Base-by-base conservation (phyloP, 2,797 vertebrate genomes). In the Steatocranus sp. region DNA sequence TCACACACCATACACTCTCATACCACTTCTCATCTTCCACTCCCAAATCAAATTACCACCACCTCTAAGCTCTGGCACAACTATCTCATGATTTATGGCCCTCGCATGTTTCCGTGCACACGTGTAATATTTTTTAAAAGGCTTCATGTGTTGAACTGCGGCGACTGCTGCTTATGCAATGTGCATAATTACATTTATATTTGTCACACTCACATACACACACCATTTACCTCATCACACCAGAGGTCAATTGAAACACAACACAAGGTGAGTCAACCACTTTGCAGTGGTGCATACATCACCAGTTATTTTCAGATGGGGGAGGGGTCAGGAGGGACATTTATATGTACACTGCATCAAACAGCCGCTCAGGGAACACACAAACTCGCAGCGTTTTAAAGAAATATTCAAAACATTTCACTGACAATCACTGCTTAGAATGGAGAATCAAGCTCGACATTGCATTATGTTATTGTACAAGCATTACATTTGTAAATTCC, bases 191-290 rank as follows among this genome's bases (percentile, higher is more conserved):
- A 51, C 56, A 58, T 75, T 48, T 76, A 66, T 83, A 54, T 46
- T 61, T 38, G 48, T 49, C 66, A 30, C 49, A 25, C 18, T 41
- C 34, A 48, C 81, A 79, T 43, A 86, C 75, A 70, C 83, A 43
- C 84, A 79, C 58, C 53, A n/a, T 53, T 81, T 84, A 83, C 66
- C 86, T 79, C 48, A 48, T 84, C 81, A 80, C 83, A 82, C 63
- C 78, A 86, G 88, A 94, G 91, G 93, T 93, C 91, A 93, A 81
- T 14, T 84, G 85, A 93, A 93, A 93, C 86, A 86, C 84, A 90
- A 88, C 53, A 73, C 93, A 95, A 95, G 93, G 93, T 93, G 91
- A 95, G 87, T 90, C 84, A 79, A 93, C 83, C 92, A 91, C 87
- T 93, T 91, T 93, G 86, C 86, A 79, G 87, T 56, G 76, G 83